phyloP scores from a whole-genome alignment of 2,113 vertebrate species.

The Sterrhoptilus dennistouni region DNA sequence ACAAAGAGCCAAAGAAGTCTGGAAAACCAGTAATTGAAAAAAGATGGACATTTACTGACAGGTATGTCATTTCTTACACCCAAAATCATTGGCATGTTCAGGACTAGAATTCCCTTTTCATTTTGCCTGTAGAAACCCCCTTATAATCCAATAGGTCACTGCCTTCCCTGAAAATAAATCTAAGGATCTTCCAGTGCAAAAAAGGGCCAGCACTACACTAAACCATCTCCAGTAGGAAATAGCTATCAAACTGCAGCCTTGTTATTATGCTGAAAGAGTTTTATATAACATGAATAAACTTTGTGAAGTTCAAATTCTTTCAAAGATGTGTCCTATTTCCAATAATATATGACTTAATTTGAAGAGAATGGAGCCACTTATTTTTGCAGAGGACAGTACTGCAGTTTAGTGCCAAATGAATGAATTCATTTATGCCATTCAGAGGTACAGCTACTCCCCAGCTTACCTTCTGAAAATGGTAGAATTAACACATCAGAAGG shows the following conservation, averaged over 20 bases:
- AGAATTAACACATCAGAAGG: slow-evolving; percentile 38
- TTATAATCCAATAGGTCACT: background rate
- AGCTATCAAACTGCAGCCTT: background rate
- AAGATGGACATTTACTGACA: background rate
- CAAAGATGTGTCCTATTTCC: slow-evolving; percentile 8
- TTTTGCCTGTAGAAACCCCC: background rate
- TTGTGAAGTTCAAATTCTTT: background rate
- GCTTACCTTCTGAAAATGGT: background rate
- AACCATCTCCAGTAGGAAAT: background rate
- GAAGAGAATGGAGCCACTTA: background rate
- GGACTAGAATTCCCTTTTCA: background rate
- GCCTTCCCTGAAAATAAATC: background rate
- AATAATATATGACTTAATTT: background rate
- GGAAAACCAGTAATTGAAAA: background rate
- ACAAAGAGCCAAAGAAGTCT: background rate
- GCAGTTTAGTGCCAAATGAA: background rate
- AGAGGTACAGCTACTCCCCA: background rate
- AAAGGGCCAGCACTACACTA: background rate
- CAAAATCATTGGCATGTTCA: background rate
- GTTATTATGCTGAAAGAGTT: background rate
- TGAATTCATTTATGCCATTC: slow-evolving; percentile 16
- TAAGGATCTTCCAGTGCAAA: background rate
- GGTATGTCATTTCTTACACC: background rate
- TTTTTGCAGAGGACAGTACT: background rate
- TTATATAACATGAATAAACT: background rate